Evolutionary conservation across 2,797 vertebrate genomes (phyloP).

Genomic region (Acomys russatus): DNA sequence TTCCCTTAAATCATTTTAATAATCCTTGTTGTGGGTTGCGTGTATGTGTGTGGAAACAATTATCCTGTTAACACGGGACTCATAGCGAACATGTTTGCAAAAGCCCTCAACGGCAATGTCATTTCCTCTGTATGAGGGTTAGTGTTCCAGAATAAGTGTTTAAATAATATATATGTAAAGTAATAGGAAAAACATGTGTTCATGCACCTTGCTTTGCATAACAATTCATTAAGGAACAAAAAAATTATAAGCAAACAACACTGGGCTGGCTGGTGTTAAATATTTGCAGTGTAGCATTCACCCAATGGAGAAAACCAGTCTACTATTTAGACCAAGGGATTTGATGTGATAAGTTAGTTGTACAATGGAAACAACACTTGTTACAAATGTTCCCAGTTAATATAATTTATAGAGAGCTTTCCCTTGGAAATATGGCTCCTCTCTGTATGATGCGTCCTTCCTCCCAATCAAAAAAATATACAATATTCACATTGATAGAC

Average conservation of each 20-base stretch:
- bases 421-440: constrained; percentile 20
- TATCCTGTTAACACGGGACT: constrained; percentile 81
- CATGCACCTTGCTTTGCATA: constrained; percentile 72
- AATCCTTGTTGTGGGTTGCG: constrained; percentile 52
- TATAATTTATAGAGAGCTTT: constrained; percentile 69
- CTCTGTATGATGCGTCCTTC: constrained; percentile 10
- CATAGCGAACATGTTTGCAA: constrained; percentile 79
- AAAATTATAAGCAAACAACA: constrained; percentile 62
- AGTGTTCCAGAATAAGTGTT: constrained; percentile 77
- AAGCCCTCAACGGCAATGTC: constrained; percentile 75
- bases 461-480: constrained; percentile 20
- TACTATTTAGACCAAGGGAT: constrained; percentile 72
- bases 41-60: constrained; percentile 79
- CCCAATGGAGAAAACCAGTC: constrained; percentile 62
- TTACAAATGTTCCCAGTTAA: constrained; percentile 81
- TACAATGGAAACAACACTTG: constrained; percentile 69
- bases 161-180: constrained; percentile 76
- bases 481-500: background rate
- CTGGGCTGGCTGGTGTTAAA: constrained; percentile 72
- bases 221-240: constrained; percentile 77
- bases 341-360: constrained; percentile 65
- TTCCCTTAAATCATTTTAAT: constrained; percentile 73
- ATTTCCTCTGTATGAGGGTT: constrained; percentile 81
- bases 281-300: constrained; percentile 46
- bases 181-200: constrained; percentile 82